Evolutionary conservation across 1,140 invertebrate genomes (phyloP).

Genomic region (Nasonia vitripennis): DNA sequence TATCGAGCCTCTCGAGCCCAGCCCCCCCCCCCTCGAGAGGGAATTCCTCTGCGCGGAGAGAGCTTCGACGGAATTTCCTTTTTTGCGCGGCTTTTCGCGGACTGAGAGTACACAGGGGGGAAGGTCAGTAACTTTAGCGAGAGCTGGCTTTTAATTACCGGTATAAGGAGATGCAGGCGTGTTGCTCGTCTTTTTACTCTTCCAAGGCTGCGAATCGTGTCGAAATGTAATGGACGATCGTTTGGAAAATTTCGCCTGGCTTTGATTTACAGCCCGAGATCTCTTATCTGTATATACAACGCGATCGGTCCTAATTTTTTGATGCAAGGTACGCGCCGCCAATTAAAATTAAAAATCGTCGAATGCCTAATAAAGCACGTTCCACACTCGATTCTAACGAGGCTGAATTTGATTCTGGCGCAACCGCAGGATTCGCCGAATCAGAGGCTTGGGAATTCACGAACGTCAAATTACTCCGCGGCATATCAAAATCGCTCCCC

Average conservation of each 20-base stretch:
- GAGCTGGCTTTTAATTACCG: constrained; percentile 12
- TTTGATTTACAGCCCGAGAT: not conserved
- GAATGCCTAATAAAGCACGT: no score
- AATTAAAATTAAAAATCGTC: no score
- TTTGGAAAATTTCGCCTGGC: no score
- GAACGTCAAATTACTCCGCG: not conserved
- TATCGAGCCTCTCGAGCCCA: constrained; percentile 16
- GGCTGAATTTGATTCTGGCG: constrained; percentile 15
- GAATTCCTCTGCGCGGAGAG: not conserved
- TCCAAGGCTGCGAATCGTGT: no score
- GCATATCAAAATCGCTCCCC: not conserved
- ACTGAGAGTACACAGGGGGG: not conserved
- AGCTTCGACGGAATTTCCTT: constrained; percentile 1
- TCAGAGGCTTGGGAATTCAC: not conserved
- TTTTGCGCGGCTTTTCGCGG: not conserved
- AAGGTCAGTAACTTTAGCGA: constrained; percentile 9
- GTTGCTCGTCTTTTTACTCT: not conserved
- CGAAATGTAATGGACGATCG: no score
- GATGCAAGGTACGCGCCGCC: no score
- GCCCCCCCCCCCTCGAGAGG: no score
- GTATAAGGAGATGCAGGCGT: not conserved
- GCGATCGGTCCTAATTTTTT: not conserved
- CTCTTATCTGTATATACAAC: not conserved
- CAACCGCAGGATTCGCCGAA: not conserved
- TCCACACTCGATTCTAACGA: not conserved